Percentiles rank a stretch among this genome's conserved stretches.
phyloP scores from a whole-genome alignment of 1,140 invertebrate species.

The Penaeus vannamei region DNA sequence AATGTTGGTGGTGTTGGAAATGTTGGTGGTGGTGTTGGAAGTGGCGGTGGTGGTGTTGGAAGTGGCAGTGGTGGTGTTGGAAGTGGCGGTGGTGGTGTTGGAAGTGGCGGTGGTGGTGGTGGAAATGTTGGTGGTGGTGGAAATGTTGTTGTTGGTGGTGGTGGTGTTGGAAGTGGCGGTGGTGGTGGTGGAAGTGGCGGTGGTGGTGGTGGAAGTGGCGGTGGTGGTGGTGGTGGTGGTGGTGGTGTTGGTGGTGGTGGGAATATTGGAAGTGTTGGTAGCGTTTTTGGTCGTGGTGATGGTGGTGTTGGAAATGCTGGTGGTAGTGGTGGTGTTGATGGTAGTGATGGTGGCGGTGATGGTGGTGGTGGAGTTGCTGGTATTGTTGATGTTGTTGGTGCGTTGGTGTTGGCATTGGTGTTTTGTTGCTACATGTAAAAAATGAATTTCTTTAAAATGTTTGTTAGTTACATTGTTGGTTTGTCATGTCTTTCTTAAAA shows the following conservation, averaged over 20 bases:
- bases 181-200: not conserved
- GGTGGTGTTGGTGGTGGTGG: slow-evolving; percentile 1
- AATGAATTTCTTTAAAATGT: no score
- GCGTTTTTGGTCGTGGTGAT: not conserved
- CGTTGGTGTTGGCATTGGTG: slow-evolving; percentile 6
- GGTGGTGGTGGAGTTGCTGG: slow-evolving; percentile 13
- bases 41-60: no score
- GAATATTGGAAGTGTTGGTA: not conserved
- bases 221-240: slow-evolving; percentile 8
- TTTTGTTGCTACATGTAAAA: no score
- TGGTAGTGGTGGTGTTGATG: slow-evolving; percentile 7
- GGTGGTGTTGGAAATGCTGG: not conserved
- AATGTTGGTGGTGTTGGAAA: not conserved
- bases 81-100: no score
- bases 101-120: no score
- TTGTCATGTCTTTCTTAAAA: no score
- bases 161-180: no score
- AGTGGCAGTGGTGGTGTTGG: no score
- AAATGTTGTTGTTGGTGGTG: no score
- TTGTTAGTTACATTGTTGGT: no score
- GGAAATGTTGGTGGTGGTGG: no score
- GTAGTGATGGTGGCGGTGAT: slow-evolving; percentile 7
- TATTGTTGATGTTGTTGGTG: not conserved
- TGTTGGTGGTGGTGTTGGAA: not conserved
- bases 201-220: slow-evolving; percentile 4